Conservation (phyloP, 2,888 invertebrate species). For the Hyles lineata region DNA sequence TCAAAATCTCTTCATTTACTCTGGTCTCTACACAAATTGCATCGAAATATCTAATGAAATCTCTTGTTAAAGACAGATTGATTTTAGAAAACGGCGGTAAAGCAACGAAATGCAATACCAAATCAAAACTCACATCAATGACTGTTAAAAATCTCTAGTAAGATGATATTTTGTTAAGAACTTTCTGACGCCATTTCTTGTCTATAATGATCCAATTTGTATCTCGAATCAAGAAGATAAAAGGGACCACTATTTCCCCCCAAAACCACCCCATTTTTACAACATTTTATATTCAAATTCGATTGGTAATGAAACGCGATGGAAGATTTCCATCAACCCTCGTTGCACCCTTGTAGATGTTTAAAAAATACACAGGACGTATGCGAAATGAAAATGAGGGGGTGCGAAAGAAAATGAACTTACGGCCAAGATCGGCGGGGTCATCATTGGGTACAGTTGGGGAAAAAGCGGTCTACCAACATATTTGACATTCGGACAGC, state of each 20-base stretch:
- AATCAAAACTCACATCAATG: too few species aligned
- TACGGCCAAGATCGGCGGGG: constrained; percentile 62
- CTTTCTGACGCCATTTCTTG: too few species aligned
- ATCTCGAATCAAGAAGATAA: background rate
- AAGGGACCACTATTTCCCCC: constrained; percentile 5
- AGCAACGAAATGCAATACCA: too few species aligned
- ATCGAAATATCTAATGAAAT: too few species aligned
- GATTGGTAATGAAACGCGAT: constrained; percentile 54
- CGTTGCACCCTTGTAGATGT: constrained; percentile 54
- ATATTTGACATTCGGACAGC: too few species aligned
- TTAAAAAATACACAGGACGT: constrained; percentile 54
- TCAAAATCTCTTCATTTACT: too few species aligned
- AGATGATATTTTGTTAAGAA: too few species aligned
- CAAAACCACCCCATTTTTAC: constrained; percentile 37
- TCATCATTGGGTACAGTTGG: constrained; percentile 55
- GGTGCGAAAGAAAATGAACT: constrained; percentile 74
- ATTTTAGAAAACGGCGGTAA: too few species aligned
- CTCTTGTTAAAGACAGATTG: too few species aligned
- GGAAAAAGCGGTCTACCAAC: constrained; percentile 33
- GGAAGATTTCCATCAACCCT: constrained; percentile 48
- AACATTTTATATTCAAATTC: constrained; percentile 62
- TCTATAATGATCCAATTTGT: too few species aligned
- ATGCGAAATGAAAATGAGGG: constrained; percentile 69
- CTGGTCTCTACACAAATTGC: too few species aligned
- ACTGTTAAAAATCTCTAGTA: too few species aligned